A percentile compares a stretch with the other conserved stretches of the same genome.
Conservation (phyloP, 2,113 vertebrate genomes). For the Phrynosoma platyrhinos region DNA sequence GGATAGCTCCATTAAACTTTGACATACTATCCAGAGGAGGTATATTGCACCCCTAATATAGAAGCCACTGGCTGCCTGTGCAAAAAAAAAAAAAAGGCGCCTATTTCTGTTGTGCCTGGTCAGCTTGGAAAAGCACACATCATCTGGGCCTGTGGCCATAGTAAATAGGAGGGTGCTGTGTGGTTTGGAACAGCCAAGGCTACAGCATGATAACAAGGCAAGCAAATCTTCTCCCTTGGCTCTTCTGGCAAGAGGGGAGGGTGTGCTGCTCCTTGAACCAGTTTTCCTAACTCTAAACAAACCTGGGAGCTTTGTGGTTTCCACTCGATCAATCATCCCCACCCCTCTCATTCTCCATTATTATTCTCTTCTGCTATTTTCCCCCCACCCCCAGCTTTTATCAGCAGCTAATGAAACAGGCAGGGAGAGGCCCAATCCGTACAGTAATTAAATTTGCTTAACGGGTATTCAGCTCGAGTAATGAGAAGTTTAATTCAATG, state of each 20-base stretch:
- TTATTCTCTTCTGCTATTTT: constrained; percentile 32
- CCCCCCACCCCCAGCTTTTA: constrained; percentile 58
- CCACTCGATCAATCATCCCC: constrained; percentile 22
- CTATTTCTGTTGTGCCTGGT: not conserved
- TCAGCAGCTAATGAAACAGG: constrained; percentile 80
- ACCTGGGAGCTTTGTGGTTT: constrained; percentile 17
- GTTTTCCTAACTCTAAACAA: not conserved
- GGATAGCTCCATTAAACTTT: too few species aligned
- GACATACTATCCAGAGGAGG: too few species aligned
- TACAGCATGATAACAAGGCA: not conserved
- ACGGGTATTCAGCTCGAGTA: constrained; percentile 83
- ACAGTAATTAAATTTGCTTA: constrained; percentile 87
- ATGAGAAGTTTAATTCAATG: constrained; percentile 87
- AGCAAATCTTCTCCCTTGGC: not conserved
- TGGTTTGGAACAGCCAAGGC: not conserved
- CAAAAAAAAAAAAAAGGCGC: too few species aligned
- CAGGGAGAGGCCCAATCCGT: constrained; percentile 77
- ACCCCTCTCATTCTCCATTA: constrained; percentile 17
- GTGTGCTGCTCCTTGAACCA: not conserved
- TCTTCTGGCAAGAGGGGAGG: not conserved
- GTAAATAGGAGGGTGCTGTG: fast-evolving
- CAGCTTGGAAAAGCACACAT: not conserved
- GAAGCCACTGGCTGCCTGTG: too few species aligned
- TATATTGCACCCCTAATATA: too few species aligned
- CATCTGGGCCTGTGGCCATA: too few species aligned